Percentiles rank a stretch among this genome's conserved stretches.
phyloP scores from a whole-genome alignment of 2,113 vertebrate species.

The Ciconia stormi region DNA sequence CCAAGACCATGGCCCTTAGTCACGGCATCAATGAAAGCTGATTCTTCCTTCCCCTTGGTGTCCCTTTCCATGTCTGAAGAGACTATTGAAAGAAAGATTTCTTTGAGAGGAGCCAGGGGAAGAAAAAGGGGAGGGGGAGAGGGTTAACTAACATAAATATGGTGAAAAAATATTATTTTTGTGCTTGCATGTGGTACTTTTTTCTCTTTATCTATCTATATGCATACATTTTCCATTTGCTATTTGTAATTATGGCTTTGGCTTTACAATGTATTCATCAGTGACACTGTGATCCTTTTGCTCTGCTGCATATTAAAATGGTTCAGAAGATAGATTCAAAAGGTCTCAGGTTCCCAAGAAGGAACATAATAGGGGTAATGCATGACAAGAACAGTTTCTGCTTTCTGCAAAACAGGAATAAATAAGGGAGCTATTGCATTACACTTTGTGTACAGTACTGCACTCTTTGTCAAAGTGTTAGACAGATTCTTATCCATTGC shows the following conservation, averaged over 20 bases:
- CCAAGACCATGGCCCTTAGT: slow-evolving; percentile 57
- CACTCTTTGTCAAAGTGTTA: slow-evolving; percentile 50
- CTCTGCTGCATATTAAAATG: slow-evolving; percentile 73
- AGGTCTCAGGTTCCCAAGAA: slow-evolving; percentile 71
- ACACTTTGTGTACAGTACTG: slow-evolving; percentile 21
- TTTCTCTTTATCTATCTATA: slow-evolving; percentile 28
- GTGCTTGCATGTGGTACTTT: slow-evolving; percentile 58
- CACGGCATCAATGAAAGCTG: slow-evolving; percentile 63
- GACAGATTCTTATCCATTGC: slow-evolving; percentile 38
- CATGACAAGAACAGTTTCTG: slow-evolving; percentile 67
- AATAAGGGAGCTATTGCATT: slow-evolving; percentile 55
- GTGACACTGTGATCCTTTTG: slow-evolving; percentile 71
- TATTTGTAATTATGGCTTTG: slow-evolving; percentile 70
- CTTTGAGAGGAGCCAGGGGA: slow-evolving; percentile 30
- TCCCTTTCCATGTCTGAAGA: slow-evolving; percentile 57
- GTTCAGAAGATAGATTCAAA: slow-evolving; percentile 71
- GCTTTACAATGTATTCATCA: slow-evolving; percentile 55
- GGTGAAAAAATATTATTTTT: slow-evolving; percentile 67
- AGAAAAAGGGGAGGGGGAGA: background rate
- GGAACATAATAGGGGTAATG: slow-evolving; percentile 67
- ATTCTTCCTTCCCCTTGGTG: slow-evolving; percentile 64
- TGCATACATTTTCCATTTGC: slow-evolving; percentile 65
- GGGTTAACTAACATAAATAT: slow-evolving; percentile 60
- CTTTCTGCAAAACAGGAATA: slow-evolving; percentile 68
- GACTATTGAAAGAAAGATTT: slow-evolving; percentile 65